phyloP scores from a whole-genome alignment of 92 coral and sea anemone genomes.

The Parazoanthus atlanticus region DNA sequence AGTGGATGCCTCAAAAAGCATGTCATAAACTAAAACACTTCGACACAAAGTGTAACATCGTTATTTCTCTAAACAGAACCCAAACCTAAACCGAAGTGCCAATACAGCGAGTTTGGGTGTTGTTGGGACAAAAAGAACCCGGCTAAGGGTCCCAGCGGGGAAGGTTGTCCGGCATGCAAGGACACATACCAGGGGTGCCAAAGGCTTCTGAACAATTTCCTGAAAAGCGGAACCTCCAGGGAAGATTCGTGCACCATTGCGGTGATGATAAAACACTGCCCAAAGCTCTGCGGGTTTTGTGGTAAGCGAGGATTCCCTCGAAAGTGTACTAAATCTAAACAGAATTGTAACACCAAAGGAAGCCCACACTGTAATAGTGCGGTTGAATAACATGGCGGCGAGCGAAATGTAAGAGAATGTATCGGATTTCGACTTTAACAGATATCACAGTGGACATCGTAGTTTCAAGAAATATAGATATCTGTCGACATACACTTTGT shows the following conservation, averaged over 20 bases:
- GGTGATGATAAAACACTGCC: not conserved
- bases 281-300: constrained; percentile 22
- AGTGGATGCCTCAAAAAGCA: not conserved
- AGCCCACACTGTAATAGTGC: too few relatives aligned
- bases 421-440: too few relatives aligned
- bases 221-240: not conserved
- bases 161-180: constrained; percentile 4
- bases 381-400: too few relatives aligned
- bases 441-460: too few relatives aligned
- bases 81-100: not conserved
- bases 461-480: too few relatives aligned
- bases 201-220: not conserved
- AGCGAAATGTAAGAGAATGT: too few relatives aligned
- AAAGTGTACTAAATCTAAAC: too few relatives aligned
- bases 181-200: constrained; percentile 11
- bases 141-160: not conserved
- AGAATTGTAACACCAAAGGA: too few relatives aligned
- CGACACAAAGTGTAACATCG: too few relatives aligned
- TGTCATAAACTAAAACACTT: not conserved
- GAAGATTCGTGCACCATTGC: not conserved
- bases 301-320: not conserved
- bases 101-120: constrained; percentile 5
- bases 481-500: too few relatives aligned
- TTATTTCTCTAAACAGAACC: not conserved
- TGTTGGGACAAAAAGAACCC: constrained; percentile 11